Conservation (phyloP, 1,140 invertebrate species). For the Riptortus pedestris region DNA sequence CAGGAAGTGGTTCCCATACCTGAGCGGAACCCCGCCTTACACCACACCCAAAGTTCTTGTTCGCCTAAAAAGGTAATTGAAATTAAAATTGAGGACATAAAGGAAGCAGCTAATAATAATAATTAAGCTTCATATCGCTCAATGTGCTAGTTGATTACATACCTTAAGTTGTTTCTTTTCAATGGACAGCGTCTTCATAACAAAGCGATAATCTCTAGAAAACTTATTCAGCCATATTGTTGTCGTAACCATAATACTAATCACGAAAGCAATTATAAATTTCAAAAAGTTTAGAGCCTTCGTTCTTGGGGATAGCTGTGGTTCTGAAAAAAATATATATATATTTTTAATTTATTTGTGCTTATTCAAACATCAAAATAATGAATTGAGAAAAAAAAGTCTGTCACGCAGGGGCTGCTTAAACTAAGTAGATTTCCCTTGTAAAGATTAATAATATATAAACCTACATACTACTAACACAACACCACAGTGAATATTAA, state of each 20-base stretch:
- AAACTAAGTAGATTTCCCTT: too few relatives aligned
- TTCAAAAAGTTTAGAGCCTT: constrained; percentile 35
- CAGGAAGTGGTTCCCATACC: constrained; percentile 60
- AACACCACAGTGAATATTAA: too few relatives aligned
- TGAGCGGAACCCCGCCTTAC: constrained; percentile 51
- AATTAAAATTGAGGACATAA: too few relatives aligned
- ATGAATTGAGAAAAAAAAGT: too few relatives aligned
- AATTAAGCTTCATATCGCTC: too few relatives aligned
- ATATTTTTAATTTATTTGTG: too few relatives aligned
- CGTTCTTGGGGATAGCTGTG: constrained; percentile 1
- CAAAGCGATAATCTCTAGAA: constrained; percentile 86
- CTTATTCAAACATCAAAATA: too few relatives aligned
- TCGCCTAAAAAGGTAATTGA: constrained; percentile 48
- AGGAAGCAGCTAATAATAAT: too few relatives aligned
- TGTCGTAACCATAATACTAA: constrained; percentile 76
- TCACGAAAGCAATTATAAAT: constrained; percentile 58
- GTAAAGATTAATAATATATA: too few relatives aligned
- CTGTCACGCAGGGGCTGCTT: too few relatives aligned
- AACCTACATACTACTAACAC: too few relatives aligned
- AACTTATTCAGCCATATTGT: constrained; percentile 76
- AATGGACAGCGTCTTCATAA: constrained; percentile 62
- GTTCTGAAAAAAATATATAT: too few relatives aligned
- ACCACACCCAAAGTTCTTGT: constrained; percentile 55
- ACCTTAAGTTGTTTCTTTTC: constrained; percentile 82
- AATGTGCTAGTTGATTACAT: constrained; percentile 20